Evolutionary conservation across 2,888 invertebrate genomes (phyloP).

Genomic region (Colostygia pectinataria): DNA sequence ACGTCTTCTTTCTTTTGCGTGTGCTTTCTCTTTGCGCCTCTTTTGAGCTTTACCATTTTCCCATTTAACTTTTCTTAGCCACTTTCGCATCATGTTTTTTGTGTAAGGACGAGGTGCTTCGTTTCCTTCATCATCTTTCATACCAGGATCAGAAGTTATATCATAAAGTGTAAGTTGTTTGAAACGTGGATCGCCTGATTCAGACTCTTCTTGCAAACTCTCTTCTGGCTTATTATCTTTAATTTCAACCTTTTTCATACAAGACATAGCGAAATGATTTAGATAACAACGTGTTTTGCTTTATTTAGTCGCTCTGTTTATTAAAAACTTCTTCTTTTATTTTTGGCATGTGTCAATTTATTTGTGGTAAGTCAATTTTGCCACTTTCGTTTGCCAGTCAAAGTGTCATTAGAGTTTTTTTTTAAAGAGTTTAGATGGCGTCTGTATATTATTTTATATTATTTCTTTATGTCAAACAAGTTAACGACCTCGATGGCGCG

Average conservation of each 20-base stretch:
- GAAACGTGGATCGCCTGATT: conserved; percentile 41
- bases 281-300: too few relatives aligned
- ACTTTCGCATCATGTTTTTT: conserved; percentile 87
- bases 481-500: too few relatives aligned
- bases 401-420: too few relatives aligned
- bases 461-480: too few relatives aligned
- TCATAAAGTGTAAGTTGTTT: conserved; percentile 68
- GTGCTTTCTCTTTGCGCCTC: conserved; percentile 87
- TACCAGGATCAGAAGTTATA: conserved; percentile 69
- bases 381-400: too few relatives aligned
- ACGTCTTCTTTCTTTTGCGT: conserved; percentile 86
- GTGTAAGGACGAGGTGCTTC: conserved; percentile 74
- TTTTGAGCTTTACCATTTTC: conserved; percentile 86
- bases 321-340: too few relatives aligned
- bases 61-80: conserved; percentile 88
- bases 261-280: neutral
- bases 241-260: conserved; percentile 35
- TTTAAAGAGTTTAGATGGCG: too few relatives aligned
- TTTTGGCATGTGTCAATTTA: too few relatives aligned
- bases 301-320: too few relatives aligned
- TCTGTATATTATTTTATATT: too few relatives aligned
- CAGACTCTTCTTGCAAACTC: conserved; percentile 11
- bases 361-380: too few relatives aligned
- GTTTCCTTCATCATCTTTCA: conserved; percentile 71
- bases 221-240: conserved; percentile 28